phyloP scores from a whole-genome alignment of 2,888 invertebrate species.

The Spilosoma lubricipeda region DNA sequence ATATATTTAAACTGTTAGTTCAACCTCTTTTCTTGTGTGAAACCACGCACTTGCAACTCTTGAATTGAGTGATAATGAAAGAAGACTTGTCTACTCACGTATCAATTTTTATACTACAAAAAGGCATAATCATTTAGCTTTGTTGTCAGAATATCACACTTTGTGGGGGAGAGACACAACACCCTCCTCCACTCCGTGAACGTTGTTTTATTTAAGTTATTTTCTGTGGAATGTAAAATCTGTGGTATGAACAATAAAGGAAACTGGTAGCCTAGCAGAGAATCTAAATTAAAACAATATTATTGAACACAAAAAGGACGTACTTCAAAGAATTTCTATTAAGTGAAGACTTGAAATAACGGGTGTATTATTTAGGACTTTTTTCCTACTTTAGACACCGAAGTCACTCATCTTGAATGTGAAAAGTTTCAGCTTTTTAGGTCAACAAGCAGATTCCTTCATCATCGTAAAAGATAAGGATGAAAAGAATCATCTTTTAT shows the following conservation, averaged over 20 bases:
- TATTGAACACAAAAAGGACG: background rate
- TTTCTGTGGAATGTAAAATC: background rate
- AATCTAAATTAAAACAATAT: background rate
- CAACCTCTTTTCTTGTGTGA: too few species aligned
- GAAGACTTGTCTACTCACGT: too few species aligned
- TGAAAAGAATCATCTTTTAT: slow-evolving; percentile 39
- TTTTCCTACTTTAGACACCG: slow-evolving; percentile 25
- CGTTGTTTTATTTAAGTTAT: background rate
- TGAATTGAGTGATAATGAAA: too few species aligned
- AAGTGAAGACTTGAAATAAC: slow-evolving; percentile 9
- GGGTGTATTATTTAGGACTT: slow-evolving; percentile 26
- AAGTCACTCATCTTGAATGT: slow-evolving; percentile 40
- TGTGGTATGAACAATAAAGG: background rate
- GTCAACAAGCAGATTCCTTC: slow-evolving; percentile 47
- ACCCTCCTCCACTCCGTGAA: background rate
- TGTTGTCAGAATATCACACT: too few species aligned
- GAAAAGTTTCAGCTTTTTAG: slow-evolving; percentile 50
- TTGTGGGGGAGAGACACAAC: too few species aligned
- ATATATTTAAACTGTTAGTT: background rate
- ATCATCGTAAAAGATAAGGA: slow-evolving; percentile 41
- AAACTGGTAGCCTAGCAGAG: background rate
- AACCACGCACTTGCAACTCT: too few species aligned
- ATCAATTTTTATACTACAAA: too few species aligned
- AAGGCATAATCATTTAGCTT: too few species aligned
- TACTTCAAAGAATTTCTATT: background rate